Conservation (phyloP, 2,113 vertebrate species). For the Etheostoma spectabile region DNA sequence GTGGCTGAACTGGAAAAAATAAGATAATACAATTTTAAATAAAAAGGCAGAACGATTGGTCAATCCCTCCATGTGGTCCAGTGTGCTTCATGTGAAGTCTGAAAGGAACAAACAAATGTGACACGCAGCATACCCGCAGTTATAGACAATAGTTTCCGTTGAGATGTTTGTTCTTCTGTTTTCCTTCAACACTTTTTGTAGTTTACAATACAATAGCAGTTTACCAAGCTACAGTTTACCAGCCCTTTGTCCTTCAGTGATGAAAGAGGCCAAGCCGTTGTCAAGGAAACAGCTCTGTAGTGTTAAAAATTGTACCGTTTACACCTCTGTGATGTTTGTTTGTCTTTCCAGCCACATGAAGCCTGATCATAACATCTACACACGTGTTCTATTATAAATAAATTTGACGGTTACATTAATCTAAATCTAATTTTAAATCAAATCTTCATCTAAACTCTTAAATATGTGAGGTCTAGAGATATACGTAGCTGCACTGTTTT, state of each 20-base stretch:
- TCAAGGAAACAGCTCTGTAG: slow-evolving; percentile 70
- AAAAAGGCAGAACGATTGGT: no score
- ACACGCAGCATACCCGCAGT: no score
- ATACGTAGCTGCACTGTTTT: background rate
- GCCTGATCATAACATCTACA: slow-evolving; percentile 15
- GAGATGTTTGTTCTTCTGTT: background rate
- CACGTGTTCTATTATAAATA: background rate
- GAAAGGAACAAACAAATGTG: background rate
- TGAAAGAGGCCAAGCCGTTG: slow-evolving; percentile 50
- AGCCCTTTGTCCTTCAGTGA: slow-evolving; percentile 30
- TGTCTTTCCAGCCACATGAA: slow-evolving; percentile 67
- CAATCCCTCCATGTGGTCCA: background rate
- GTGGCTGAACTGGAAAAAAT: background rate
- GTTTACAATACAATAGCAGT: slow-evolving; percentile 38
- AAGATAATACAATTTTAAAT: background rate
- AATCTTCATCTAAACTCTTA: background rate
- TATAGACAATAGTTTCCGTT: background rate
- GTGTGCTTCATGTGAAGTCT: background rate
- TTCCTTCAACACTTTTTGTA: background rate
- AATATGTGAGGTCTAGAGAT: no score
- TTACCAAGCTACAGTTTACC: slow-evolving; percentile 55
- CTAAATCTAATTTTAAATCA: background rate
- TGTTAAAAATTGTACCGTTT: slow-evolving; percentile 53
- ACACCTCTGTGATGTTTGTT: slow-evolving; percentile 44
- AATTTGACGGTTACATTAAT: background rate